Conservation (phyloP, 2,888 invertebrate genomes). For the Drosophila diplacantha region DNA sequence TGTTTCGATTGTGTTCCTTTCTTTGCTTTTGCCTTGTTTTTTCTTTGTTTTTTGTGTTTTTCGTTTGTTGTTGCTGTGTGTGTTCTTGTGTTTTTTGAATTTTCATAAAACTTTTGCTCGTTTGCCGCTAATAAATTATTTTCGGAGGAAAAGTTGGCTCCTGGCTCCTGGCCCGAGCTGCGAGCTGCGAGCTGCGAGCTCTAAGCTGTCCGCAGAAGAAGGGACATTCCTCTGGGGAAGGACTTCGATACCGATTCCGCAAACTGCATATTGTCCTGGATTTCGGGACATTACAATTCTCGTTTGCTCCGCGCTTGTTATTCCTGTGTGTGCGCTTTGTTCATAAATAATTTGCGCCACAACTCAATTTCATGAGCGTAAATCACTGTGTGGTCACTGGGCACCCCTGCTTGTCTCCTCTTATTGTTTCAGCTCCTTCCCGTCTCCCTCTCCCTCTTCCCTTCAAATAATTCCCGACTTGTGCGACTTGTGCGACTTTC, state of each 20-base stretch:
- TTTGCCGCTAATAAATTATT: constrained; percentile 70
- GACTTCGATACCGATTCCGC: constrained; percentile 39
- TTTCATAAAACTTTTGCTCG: constrained; percentile 68
- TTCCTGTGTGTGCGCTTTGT: constrained; percentile 65
- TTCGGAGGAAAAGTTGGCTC: constrained; percentile 53
- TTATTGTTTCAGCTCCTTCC: constrained; percentile 59
- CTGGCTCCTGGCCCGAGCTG: neutral
- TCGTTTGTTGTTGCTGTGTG: neutral
- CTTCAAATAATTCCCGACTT: constrained; percentile 53
- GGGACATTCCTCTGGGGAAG: constrained; percentile 29
- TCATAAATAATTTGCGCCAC: constrained; percentile 70
- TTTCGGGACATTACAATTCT: constrained; percentile 30
- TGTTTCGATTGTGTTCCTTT: constrained; percentile 30
- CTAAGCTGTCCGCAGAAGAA: constrained; percentile 60
- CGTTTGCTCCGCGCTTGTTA: constrained; percentile 44
- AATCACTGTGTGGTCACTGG: constrained; percentile 69
- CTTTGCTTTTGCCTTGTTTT: constrained; percentile 1
- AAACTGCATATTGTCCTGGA: constrained; percentile 40
- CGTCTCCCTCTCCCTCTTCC: constrained; percentile 15
- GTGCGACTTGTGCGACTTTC: neutral
- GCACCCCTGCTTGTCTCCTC: constrained; percentile 8
- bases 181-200: constrained; percentile 8
- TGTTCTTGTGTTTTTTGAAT: constrained; percentile 43
- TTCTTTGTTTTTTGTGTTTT: neutral
- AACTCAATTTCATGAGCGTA: constrained; percentile 71